Base-by-base conservation (phyloP, 2,113 vertebrate genomes). In the Trichechus manatus region DNA sequence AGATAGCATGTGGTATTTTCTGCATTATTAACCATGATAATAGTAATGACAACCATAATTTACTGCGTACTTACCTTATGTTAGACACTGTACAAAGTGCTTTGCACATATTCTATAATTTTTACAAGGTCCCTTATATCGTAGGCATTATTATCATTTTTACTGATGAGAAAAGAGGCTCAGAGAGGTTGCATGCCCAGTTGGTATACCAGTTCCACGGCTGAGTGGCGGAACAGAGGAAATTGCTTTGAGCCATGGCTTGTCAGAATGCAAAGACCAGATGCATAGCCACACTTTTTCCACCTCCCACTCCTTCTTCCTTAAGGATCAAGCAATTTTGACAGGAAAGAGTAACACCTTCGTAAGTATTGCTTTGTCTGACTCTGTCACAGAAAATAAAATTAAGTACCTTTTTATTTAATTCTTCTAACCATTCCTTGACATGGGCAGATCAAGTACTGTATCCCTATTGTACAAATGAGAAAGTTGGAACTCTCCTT, bases 251-350 rank as follows among this genome's bases (percentile, higher is more conserved):
- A 42, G 14, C 25, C 36, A 29, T 23, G n/a, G 17, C 36, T 70
- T 84, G 22, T 68, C 50, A 47, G 61, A 88, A 84, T 91, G 74
- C 68, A 88, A 82, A 97, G 53, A 77, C 29, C 10, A 85, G 74
- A 56, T 27, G 20, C 20, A 7, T 47, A 83, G 61, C 42, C 39
- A 27, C 3, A 3, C 75, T 82, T 17, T n/a, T 70, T 95, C 33
- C 53, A 3, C 13, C 8, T 82, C 6, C 23, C 8, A 33, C 11
- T 59, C 19, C 27, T 93, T 95, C 22, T 95, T 95, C 15, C 5
- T 92, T 91, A 53, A 93, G 66, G 86, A 20, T 50, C 72, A 87
- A 47, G 20, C 84, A 11, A 47, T 93, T 93, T 96, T 64, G 9
- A 72, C 27, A 64, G 68, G 56, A 88, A 87, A 96, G 64, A 77